Percentiles rank a stretch among this genome's conserved stretches.
phyloP scores from a whole-genome alignment of 2,113 vertebrate genomes.

The Serinus canaria region DNA sequence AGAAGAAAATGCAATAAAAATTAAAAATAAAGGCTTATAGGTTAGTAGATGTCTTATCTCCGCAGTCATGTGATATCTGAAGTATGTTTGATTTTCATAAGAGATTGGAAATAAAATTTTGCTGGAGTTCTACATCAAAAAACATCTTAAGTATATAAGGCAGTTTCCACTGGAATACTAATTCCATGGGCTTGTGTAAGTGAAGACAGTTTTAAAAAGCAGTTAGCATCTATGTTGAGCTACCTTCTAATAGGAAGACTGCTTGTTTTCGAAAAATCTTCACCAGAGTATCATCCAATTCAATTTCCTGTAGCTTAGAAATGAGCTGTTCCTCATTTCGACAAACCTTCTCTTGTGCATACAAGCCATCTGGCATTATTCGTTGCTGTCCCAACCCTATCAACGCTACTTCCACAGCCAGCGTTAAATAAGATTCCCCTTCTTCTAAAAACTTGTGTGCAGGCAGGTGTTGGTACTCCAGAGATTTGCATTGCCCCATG shows the following conservation, averaged over 20 bases:
- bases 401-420: conserved; percentile 92
- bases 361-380: conserved; percentile 89
- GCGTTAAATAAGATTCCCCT: conserved; percentile 85
- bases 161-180: not conserved
- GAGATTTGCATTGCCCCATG: conserved; percentile 78
- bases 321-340: conserved; percentile 94
- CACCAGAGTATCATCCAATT: conserved; percentile 86
- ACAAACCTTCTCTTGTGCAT: conserved; percentile 88
- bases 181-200: not conserved
- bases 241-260: conserved; percentile 92
- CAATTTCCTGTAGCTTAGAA: conserved; percentile 90
- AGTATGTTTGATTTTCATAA: not conserved
- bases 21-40: not conserved
- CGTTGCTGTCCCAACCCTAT: conserved; percentile 92
- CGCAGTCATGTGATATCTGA: not conserved
- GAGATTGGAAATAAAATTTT: not conserved
- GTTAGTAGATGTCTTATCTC: not conserved
- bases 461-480: conserved; percentile 86
- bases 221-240: conserved; percentile 21
- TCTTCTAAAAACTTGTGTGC: conserved; percentile 88
- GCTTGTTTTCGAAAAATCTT: conserved; percentile 96
- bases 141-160: not conserved
- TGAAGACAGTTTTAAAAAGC: conserved; percentile 8
- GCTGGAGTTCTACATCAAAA: not conserved
- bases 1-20: not conserved